Percentiles rank a stretch among this genome's conserved stretches.
These are phyloP conservation scores for Cardiocondyla obscurior DNA, from an alignment of 1,140 invertebrate species.

Conservation along the genomic window DNA sequence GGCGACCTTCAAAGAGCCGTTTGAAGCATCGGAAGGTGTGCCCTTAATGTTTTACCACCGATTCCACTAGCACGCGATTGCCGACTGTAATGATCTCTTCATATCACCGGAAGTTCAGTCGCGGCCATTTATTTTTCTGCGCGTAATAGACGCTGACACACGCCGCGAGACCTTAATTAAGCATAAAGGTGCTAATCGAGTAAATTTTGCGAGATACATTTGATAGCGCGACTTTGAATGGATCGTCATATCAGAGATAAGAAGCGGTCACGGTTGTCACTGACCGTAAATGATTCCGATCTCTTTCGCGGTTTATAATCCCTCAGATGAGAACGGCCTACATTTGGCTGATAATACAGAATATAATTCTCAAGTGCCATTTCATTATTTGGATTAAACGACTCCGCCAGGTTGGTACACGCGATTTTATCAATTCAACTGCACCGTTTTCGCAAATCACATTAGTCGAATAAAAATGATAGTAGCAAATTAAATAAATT, in stretches of 20 bases:
- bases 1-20: conserved; percentile 42
- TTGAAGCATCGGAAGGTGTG: conserved; percentile 48
- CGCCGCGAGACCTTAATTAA: not conserved
- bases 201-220: conserved; percentile 29
- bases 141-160: not conserved
- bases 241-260: conserved; percentile 41
- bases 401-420: not conserved
- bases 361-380: not conserved
- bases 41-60: conserved; percentile 41
- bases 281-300: conserved; percentile 32
- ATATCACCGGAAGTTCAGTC: not conserved
- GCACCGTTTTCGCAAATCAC: not conserved
- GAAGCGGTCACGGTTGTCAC: conserved; percentile 44
- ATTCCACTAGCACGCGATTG: not conserved
- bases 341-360: conserved; percentile 10
- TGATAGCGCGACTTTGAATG: conserved; percentile 26
- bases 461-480: conserved; percentile 5
- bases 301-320: conserved; percentile 34
- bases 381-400: not conserved
- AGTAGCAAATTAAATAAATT: not conserved
- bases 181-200: conserved; percentile 23
- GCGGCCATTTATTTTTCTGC: conserved; percentile 28
- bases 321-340: conserved; percentile 24
- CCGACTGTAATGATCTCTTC: conserved; percentile 31
- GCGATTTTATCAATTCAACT: not conserved